Conservation (phyloP, 2,113 vertebrate species). For the Coregonus clupeaformis region DNA sequence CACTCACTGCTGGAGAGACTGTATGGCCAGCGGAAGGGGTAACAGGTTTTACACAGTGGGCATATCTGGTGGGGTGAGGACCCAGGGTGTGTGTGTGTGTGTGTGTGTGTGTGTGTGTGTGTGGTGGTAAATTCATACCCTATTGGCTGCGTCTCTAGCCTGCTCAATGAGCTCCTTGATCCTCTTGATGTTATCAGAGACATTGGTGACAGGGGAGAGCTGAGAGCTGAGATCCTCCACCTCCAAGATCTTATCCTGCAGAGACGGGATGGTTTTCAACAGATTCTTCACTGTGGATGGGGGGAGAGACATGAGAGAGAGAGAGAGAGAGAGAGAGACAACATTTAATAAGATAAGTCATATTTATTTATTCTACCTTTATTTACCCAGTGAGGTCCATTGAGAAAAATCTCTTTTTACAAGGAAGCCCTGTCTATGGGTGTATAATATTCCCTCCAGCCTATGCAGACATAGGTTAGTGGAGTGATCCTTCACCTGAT, state of each 20-base stretch:
- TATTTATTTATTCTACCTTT: too few relatives aligned
- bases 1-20: too few relatives aligned
- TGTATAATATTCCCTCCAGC: too few relatives aligned
- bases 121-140: constrained; percentile 67
- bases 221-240: constrained; percentile 84
- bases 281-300: constrained; percentile 81
- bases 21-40: too few relatives aligned
- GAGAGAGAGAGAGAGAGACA: too few relatives aligned
- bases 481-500: constrained; percentile 56
- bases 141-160: constrained; percentile 91
- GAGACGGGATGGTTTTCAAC: constrained; percentile 80
- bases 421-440: too few relatives aligned
- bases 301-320: background rate
- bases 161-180: constrained; percentile 92
- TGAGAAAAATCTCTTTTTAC: background rate
- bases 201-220: constrained; percentile 78
- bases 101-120: background rate
- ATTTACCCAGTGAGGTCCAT: background rate
- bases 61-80: background rate
- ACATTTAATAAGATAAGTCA: too few relatives aligned
- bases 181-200: constrained; percentile 86
- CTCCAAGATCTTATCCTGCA: constrained; percentile 80
- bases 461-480: too few relatives aligned
- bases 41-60: background rate
- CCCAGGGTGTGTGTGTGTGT: too few relatives aligned